Conservation (phyloP, 2,797 vertebrate species). For the Moxostoma hubbsi region DNA sequence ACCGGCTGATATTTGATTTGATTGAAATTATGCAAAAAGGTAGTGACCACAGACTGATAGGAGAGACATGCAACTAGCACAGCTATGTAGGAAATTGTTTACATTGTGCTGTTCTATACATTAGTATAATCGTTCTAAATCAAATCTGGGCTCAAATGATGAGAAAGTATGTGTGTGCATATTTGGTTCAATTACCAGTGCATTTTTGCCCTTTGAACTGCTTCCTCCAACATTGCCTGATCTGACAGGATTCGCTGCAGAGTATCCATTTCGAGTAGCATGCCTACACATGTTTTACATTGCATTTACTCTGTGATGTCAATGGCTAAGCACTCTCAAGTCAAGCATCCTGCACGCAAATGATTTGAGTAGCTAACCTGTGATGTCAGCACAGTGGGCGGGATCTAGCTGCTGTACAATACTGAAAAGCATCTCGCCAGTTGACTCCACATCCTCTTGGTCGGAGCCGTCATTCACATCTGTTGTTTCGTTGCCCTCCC, state of each 20-base stretch:
- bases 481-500: slow-evolving; percentile 64
- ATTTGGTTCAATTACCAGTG: slow-evolving; percentile 56
- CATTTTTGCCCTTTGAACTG: slow-evolving; percentile 79
- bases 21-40: no score
- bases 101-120: neutral
- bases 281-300: slow-evolving; percentile 69
- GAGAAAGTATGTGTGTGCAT: slow-evolving; percentile 5
- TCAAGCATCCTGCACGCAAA: neutral
- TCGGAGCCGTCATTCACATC: slow-evolving; percentile 72
- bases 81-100: neutral
- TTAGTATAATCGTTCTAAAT: no score
- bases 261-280: slow-evolving; percentile 82
- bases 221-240: slow-evolving; percentile 69
- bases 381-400: slow-evolving; percentile 77
- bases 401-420: slow-evolving; percentile 77
- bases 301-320: no score
- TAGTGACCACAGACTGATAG: no score
- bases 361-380: slow-evolving; percentile 68
- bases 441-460: slow-evolving; percentile 71
- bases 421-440: slow-evolving; percentile 79
- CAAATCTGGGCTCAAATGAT: neutral
- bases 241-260: slow-evolving; percentile 74
- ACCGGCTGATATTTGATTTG: no score
- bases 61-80: neutral
- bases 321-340: neutral